Evolutionary conservation across 2,113 vertebrate genomes (phyloP), one percentile per base, ranked within the genome.

Genomic region (Hyperopisus bebe): DNA sequence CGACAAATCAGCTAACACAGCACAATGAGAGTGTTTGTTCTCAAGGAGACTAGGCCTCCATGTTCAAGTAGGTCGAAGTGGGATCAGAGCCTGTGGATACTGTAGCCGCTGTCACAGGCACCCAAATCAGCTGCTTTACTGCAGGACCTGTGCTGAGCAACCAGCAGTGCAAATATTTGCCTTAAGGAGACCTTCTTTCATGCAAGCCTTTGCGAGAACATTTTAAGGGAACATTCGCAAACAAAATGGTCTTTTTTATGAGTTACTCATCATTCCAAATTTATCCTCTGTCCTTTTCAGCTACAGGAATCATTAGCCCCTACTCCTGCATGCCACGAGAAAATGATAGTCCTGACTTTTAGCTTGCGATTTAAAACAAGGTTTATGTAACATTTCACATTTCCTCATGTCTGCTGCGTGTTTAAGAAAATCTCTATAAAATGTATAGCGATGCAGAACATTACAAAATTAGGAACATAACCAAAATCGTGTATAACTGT

Each of bases 21-120:
- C 82, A 84, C 44, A 84, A 47, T 47, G 82, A 47, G 82, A 84
- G 42, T 84, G 82, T 84, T 84, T 84, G 82, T 84, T 84, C 82
- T 84, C 82, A 21, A n/a, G 82, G 82, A 84, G 82, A 47, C 82
- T 44, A 21, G 82, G 47, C 82, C 19, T 84, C 44, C 42, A 84
- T 84, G 39, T 84, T 47, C 82, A 84, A 84, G 82, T n/a, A 47
- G 82, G 82, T 42, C 82, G 44, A 47, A 84, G 82, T 46, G 19
- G 82, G 39, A 84, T 84, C 44, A 47, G 21, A 84, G 82, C 44
- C 3, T 4, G 35, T 84, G 19, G 44, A 47, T 24, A 84, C 82
- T 46, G 82, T 84, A 47, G 82, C 39, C 82, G 47, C 44, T 47
- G 82, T 84, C 10, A 84, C 39, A 80, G 74, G 74, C 35, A 80